Conservation (phyloP, 2,888 invertebrate species). For the Graphium colonna region DNA sequence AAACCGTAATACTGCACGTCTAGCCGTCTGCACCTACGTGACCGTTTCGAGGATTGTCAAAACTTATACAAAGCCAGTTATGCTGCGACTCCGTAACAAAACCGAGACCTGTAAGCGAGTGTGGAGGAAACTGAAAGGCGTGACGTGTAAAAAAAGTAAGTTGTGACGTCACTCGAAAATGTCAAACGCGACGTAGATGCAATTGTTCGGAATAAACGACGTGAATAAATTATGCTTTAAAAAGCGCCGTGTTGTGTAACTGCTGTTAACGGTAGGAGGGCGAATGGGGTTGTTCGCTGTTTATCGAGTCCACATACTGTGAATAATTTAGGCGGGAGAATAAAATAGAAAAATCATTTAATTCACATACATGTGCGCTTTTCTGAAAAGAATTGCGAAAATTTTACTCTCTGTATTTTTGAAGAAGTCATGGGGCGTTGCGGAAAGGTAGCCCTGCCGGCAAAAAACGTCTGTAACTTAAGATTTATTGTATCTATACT, state of each 20-base stretch:
- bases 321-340: conserved; percentile 8
- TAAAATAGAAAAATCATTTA: background rate
- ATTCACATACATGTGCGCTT: background rate
- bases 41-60: conserved; percentile 17
- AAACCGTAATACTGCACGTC: background rate
- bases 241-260: conserved; percentile 15
- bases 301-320: conserved; percentile 11
- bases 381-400: background rate
- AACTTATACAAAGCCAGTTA: conserved; percentile 15
- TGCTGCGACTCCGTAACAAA: conserved; percentile 22
- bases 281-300: conserved; percentile 13
- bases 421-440: no score
- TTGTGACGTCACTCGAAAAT: conserved; percentile 35
- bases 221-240: conserved; percentile 21
- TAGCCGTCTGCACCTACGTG: conserved; percentile 7
- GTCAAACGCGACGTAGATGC: conserved; percentile 33
- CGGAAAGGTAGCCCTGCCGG: no score
- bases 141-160: conserved; percentile 40
- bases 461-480: no score
- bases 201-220: conserved; percentile 22
- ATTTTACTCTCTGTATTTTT: no score
- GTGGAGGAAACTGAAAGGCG: conserved; percentile 36
- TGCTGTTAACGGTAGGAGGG: conserved; percentile 7
- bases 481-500: no score
- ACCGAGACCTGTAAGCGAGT: conserved; percentile 8